Conservation (phyloP, 2,113 vertebrate species). For the human (Homo sapiens) region GRCh38 chr7:53112501-53113000, state of each 20-base stretch:
- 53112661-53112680: background rate
- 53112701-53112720: background rate
- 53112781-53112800: background rate
- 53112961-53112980: constrained; percentile 55
- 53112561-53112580: background rate
- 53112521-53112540: background rate
- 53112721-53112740: background rate
- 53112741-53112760: background rate
- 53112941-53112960: constrained; percentile 52
- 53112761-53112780: background rate
- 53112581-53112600: background rate
- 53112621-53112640: background rate
- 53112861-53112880: background rate
- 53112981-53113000: constrained; percentile 65
- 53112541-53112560: background rate
- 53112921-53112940: constrained; percentile 64
- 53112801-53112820: background rate
- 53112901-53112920: constrained; percentile 55
- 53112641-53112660: background rate
- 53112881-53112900: background rate
- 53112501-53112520: background rate
- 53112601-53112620: background rate
- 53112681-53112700: background rate
- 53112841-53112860: background rate
- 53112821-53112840: background rate